phyloP scores from a whole-genome alignment of 1,140 invertebrate species.

The Sarcophaga bullata region DNA sequence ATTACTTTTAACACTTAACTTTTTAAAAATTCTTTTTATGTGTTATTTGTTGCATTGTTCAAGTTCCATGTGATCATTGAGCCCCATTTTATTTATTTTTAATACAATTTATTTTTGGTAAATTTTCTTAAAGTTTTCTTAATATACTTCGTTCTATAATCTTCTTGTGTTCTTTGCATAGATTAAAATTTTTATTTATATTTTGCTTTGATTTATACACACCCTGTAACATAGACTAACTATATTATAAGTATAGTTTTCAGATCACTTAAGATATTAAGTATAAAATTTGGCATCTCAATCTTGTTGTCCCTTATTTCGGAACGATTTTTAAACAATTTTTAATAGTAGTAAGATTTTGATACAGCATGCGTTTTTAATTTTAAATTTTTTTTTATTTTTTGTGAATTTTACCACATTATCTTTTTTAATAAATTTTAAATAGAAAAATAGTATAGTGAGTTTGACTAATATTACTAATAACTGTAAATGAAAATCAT shows the following conservation, averaged over 20 bases:
- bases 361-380: neutral
- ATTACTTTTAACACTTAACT: slow-evolving; percentile 9
- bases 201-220: neutral
- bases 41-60: slow-evolving; percentile 9
- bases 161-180: neutral
- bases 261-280: neutral
- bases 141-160: neutral
- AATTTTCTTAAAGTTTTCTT: neutral
- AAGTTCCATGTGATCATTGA: neutral
- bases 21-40: slow-evolving; percentile 16
- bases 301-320: neutral
- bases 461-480: neutral
- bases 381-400: neutral
- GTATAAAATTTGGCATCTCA: slow-evolving; percentile 21
- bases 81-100: neutral
- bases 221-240: neutral
- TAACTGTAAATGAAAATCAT: neutral
- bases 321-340: neutral
- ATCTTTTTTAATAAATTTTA: neutral
- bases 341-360: slow-evolving; percentile 1
- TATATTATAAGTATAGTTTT: neutral
- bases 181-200: neutral
- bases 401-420: neutral
- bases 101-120: neutral
- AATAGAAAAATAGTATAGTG: slow-evolving; percentile 11